phyloP scores from a whole-genome alignment of 2,113 vertebrate species.

The Microtus oregoni region DNA sequence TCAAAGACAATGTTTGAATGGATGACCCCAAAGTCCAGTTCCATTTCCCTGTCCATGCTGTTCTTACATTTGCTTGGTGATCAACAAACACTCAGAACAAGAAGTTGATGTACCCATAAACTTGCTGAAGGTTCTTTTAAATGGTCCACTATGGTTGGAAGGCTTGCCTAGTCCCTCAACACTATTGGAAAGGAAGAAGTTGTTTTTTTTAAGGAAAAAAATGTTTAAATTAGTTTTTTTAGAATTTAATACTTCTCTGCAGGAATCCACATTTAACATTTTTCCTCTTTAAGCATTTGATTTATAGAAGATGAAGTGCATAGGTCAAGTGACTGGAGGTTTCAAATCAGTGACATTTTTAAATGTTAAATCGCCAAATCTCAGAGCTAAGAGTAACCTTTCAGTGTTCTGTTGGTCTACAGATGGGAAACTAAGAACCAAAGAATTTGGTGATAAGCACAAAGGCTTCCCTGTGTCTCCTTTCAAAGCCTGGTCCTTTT shows the following conservation, averaged over 20 bases:
- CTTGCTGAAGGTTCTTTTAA: background rate
- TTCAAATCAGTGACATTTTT: slow-evolving; percentile 62
- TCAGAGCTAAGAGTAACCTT: slow-evolving; percentile 46
- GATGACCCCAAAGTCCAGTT: background rate
- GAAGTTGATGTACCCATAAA: background rate
- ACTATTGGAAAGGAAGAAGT: background rate
- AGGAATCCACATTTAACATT: background rate
- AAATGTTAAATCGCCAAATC: slow-evolving; percentile 36
- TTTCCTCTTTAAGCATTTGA: slow-evolving; percentile 29
- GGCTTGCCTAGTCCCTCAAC: background rate
- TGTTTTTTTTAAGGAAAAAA: background rate
- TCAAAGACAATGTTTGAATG: slow-evolving; percentile 36
- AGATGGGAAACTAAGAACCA: background rate
- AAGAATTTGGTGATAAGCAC: background rate
- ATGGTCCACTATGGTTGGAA: background rate
- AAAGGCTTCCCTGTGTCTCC: slow-evolving; percentile 10
- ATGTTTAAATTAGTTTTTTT: slow-evolving; percentile 25
- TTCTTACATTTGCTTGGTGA: slow-evolving; percentile 3
- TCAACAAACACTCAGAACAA: slow-evolving; percentile 27
- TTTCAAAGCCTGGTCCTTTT: background rate
- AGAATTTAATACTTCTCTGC: background rate
- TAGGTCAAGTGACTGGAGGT: background rate
- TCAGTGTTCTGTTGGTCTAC: background rate
- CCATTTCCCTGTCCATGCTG: background rate
- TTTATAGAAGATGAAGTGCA: slow-evolving; percentile 47